phyloP scores from a whole-genome alignment of 2,113 vertebrate genomes.

The Apistogramma diplotaenia region DNA sequence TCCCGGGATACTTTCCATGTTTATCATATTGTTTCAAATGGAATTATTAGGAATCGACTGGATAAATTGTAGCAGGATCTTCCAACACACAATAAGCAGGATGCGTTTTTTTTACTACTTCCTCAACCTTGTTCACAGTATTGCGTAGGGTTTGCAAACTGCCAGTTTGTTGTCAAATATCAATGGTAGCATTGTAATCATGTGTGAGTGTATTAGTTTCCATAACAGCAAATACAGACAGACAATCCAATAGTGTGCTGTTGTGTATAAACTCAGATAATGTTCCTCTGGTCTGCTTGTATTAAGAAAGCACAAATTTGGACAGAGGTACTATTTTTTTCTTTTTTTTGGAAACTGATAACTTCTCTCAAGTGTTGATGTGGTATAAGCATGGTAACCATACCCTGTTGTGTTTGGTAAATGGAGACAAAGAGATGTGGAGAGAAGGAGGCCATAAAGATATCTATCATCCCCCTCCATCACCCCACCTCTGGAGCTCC shows the following conservation, averaged over 20 bases:
- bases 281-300: neutral
- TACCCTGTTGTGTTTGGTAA: constrained; percentile 65
- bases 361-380: constrained; percentile 27
- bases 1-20: neutral
- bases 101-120: neutral
- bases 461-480: constrained; percentile 60
- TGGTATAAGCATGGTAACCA: constrained; percentile 43
- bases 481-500: constrained; percentile 37
- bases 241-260: neutral
- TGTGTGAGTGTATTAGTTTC: neutral
- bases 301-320: constrained; percentile 26
- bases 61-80: neutral
- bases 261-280: constrained; percentile 26
- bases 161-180: constrained; percentile 8
- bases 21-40: neutral
- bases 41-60: neutral
- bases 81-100: neutral
- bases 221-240: constrained; percentile 12
- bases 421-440: constrained; percentile 62
- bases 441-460: constrained; percentile 68
- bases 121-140: neutral
- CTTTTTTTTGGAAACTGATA: constrained; percentile 39
- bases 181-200: constrained; percentile 23
- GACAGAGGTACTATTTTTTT: constrained; percentile 14
- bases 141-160: constrained; percentile 24